Evolutionary conservation across 2,113 vertebrate species (phyloP).

Genomic region (Corythornis vintsioides): DNA sequence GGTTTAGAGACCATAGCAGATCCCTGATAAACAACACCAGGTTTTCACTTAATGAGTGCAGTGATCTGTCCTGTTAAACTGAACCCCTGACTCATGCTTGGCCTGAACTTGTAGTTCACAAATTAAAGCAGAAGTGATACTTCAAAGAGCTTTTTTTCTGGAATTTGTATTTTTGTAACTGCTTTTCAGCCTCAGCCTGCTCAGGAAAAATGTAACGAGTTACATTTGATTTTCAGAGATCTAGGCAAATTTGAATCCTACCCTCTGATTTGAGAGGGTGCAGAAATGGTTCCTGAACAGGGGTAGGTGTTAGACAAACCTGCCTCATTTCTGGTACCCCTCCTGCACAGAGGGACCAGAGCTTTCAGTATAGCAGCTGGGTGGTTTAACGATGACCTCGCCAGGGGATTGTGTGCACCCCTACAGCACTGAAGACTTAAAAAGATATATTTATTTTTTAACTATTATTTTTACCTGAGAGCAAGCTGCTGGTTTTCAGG

Average conservation of each 20-base stretch:
- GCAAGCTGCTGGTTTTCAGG: neutral
- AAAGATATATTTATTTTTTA: neutral
- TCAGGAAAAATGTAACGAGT: neutral
- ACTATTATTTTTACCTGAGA: neutral
- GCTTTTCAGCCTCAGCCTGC: neutral
- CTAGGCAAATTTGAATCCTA: neutral
- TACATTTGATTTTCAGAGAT: neutral
- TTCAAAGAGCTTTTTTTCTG: no score
- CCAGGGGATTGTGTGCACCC: neutral
- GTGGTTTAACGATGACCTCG: neutral
- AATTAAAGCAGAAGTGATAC: no score
- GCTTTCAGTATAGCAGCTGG: neutral
- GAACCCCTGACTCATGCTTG: no score
- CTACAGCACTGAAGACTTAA: neutral
- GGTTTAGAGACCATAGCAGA: no score
- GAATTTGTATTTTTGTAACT: neutral
- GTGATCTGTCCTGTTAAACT: no score
- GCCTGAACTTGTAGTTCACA: no score
- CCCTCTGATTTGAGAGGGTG: neutral
- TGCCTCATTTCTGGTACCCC: neutral
- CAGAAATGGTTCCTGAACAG: neutral
- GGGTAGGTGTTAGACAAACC: neutral
- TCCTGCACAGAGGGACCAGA: neutral
- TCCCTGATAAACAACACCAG: no score
- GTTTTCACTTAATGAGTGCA: no score